Base-by-base conservation (phyloP, 37 sponge, comb jelly and placozoan genomes). In the Cliona cf. orientalis region DNA sequence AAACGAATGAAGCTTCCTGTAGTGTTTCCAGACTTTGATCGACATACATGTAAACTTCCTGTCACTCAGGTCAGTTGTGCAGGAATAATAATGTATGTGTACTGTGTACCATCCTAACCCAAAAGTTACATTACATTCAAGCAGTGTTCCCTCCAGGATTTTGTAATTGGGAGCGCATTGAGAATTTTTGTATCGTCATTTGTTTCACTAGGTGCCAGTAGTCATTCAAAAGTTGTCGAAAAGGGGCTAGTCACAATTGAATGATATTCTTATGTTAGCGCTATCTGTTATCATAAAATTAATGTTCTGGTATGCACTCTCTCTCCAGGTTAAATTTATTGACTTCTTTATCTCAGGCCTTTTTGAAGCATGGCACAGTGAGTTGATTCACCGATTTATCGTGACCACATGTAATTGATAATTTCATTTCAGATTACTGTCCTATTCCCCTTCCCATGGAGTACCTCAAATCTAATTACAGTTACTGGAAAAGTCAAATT, bases 331-430 rank as follows among this genome's bases (percentile, higher is more conserved):
- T 0, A 82, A 85, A 73, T 97, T 97, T 49, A 83, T 94, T 34
- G 92, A 97, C 63, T 91, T 80, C 79, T 94, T 97, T 57, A 87
- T 93, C 40, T 56, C 67, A 35, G 97, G 89, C 53, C 64, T 97
- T 17, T 93, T 91, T 58, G 76, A 80, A 1, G 87, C 90, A 25
- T 97, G 95, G 95, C 28, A 94, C 63, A 79, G 94, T 93, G 53
- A 89, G 94, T 86, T 32, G 12, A 9, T 46, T 44, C 14, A 14
- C 1, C 7, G 35, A 76, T 21, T 14, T 2, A 23, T 59, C 29
- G 28, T 1, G 23, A n/a, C 1, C 23, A 61, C 63, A 11, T 14
- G 23, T 11, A 9, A 3, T 40, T 55, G 34, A 2, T 41, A 31
- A 21, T 67, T 22, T 49, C 49, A 22, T 1, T 41, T 45, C 44